phyloP scores from a whole-genome alignment of 1,140 invertebrate genomes.

The Tribolium madens region DNA sequence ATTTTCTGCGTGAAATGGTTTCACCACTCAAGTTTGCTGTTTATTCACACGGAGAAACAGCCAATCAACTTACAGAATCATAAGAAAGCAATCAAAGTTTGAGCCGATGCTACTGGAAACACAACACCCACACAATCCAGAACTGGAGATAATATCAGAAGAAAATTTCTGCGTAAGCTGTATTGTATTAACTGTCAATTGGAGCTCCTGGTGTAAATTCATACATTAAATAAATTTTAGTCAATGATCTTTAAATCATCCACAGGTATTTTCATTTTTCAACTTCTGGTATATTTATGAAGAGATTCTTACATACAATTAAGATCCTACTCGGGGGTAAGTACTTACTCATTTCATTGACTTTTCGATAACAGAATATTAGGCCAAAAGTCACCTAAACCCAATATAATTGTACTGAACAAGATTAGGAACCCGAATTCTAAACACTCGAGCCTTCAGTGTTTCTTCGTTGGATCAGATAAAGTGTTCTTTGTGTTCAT shows the following conservation, averaged over 20 bases:
- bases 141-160: neutral
- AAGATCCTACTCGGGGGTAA: neutral
- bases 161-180: conserved; percentile 14
- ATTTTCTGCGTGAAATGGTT: neutral
- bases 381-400: conserved; percentile 7
- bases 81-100: conserved; percentile 29
- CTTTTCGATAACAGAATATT: conserved; percentile 10
- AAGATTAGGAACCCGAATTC: conserved; percentile 16
- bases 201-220: neutral
- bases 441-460: conserved; percentile 7
- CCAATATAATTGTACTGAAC: conserved; percentile 22
- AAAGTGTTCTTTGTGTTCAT: conserved; percentile 35
- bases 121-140: conserved; percentile 16
- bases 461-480: conserved; percentile 13
- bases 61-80: conserved; percentile 12
- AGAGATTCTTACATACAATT: too few relatives aligned
- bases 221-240: neutral
- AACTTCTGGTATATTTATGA: too few relatives aligned
- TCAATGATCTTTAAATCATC: neutral
- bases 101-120: conserved; percentile 21
- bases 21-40: neutral
- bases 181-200: neutral
- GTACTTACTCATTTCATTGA: neutral
- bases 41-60: neutral
- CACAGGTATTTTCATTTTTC: neutral